phyloP scores from a whole-genome alignment of 2,113 vertebrate species.

The Psittacula cyanocephala region DNA sequence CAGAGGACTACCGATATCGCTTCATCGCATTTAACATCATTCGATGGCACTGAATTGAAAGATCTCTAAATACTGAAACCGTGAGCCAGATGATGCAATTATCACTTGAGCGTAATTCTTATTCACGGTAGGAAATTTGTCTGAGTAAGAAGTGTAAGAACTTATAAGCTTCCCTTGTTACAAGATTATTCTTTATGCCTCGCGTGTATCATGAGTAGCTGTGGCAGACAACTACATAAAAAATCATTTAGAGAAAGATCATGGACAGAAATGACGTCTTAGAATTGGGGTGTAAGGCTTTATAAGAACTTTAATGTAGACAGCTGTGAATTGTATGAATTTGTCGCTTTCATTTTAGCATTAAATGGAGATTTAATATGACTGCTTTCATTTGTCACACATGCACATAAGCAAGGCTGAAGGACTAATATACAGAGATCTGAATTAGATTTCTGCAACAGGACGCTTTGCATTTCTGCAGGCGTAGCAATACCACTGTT shows the following conservation, averaged over 20 bases:
- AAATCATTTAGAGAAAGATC: conserved; percentile 18
- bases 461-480: neutral
- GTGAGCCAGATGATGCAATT: neutral
- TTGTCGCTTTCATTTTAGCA: conserved; percentile 39
- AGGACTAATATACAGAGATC: conserved; percentile 17
- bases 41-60: neutral
- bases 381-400: conserved; percentile 53
- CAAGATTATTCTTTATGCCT: conserved; percentile 16
- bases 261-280: conserved; percentile 3
- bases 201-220: neutral
- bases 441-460: conserved; percentile 46
- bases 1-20: neutral
- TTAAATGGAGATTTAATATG: conserved; percentile 56
- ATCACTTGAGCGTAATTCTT: conserved; percentile 31
- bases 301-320: conserved; percentile 23
- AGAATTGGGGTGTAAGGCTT: neutral
- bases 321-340: conserved; percentile 27
- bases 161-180: neutral
- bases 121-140: conserved; percentile 5
- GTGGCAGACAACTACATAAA: conserved; percentile 23
- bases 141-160: neutral
- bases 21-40: neutral
- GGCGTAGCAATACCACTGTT: conserved; percentile 21
- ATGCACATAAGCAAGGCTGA: conserved; percentile 18
- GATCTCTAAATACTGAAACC: neutral